These are phyloP conservation scores for Lacerta viridis DNA, from an alignment of 2,797 vertebrate genomes.

Conservation along the genomic window DNA sequence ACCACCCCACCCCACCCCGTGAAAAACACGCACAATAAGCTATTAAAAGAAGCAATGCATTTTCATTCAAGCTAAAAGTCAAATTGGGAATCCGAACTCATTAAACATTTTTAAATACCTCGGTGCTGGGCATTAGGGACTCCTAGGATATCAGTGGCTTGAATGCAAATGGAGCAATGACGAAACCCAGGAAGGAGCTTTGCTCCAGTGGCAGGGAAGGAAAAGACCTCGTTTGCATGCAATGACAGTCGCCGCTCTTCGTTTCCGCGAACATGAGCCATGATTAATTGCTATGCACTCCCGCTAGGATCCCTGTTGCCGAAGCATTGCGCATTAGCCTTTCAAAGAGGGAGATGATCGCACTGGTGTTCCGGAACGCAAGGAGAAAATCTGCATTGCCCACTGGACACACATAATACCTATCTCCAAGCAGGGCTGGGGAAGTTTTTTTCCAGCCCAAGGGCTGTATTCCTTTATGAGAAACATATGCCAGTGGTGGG, in stretches of 20 bases:
- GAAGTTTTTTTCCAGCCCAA: too few relatives aligned
- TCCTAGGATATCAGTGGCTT: background rate
- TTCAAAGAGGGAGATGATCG: background rate
- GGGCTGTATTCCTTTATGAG: too few relatives aligned
- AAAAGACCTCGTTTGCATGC: fast-evolving
- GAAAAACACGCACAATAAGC: background rate
- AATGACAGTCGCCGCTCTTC: too few relatives aligned
- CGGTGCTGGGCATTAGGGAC: background rate
- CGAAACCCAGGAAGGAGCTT: background rate
- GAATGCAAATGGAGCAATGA: slow-evolving; percentile 24
- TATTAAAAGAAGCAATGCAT: background rate
- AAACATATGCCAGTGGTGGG: too few relatives aligned
- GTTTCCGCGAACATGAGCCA: background rate
- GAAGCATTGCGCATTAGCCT: background rate
- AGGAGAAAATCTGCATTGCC: background rate
- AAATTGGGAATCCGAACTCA: slow-evolving; percentile 35
- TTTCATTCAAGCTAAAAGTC: slow-evolving; percentile 31
- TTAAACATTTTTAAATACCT: slow-evolving; percentile 33
- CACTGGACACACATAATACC: background rate
- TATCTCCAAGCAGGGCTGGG: background rate
- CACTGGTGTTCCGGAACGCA: background rate
- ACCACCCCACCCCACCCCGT: background rate
- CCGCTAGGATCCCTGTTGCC: too few relatives aligned
- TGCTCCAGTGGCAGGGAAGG: background rate
- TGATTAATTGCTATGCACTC: background rate